Conservation (phyloP, 2,888 invertebrate genomes). For the Ornithoptera alexandrae region DNA sequence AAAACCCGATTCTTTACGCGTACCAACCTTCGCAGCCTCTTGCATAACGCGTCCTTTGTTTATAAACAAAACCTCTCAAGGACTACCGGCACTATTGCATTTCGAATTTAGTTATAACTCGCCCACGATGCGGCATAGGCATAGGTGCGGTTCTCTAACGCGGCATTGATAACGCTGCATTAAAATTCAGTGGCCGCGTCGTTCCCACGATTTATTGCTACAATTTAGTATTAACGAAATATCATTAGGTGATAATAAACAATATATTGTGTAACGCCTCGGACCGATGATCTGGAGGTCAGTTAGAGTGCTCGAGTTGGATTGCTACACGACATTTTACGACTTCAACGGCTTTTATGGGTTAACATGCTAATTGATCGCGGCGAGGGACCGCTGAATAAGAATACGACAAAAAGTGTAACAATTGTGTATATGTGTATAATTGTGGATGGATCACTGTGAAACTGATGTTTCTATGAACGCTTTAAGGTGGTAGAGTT, state of each 20-base stretch:
- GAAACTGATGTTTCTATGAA: neutral
- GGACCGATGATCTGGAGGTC: slow-evolving; percentile 33
- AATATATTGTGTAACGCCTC: slow-evolving; percentile 28
- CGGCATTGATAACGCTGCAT: slow-evolving; percentile 38
- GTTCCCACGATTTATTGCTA: slow-evolving; percentile 45
- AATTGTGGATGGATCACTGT: slow-evolving; percentile 25
- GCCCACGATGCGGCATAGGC: slow-evolving; percentile 46
- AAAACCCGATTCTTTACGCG: slow-evolving; percentile 69
- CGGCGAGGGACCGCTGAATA: slow-evolving; percentile 27
- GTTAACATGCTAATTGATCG: slow-evolving; percentile 28
- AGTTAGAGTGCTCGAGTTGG: slow-evolving; percentile 29
- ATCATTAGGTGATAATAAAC: slow-evolving; percentile 27
- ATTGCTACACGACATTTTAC: slow-evolving; percentile 32
- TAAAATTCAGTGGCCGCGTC: slow-evolving; percentile 52
- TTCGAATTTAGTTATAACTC: slow-evolving; percentile 56
- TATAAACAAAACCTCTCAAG: slow-evolving; percentile 77
- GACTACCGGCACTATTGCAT: slow-evolving; percentile 52
- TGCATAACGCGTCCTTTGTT: slow-evolving; percentile 76
- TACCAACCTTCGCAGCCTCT: slow-evolving; percentile 62
- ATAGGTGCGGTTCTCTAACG: slow-evolving; percentile 27
- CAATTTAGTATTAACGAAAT: slow-evolving; percentile 35
- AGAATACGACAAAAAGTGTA: slow-evolving; percentile 15
- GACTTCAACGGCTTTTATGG: slow-evolving; percentile 31
- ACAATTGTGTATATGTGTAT: slow-evolving; percentile 10
- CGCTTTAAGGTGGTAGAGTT: slow-evolving; percentile 17